Conservation (phyloP, 2,888 invertebrate genomes). For the Heliconius charithonia region DNA sequence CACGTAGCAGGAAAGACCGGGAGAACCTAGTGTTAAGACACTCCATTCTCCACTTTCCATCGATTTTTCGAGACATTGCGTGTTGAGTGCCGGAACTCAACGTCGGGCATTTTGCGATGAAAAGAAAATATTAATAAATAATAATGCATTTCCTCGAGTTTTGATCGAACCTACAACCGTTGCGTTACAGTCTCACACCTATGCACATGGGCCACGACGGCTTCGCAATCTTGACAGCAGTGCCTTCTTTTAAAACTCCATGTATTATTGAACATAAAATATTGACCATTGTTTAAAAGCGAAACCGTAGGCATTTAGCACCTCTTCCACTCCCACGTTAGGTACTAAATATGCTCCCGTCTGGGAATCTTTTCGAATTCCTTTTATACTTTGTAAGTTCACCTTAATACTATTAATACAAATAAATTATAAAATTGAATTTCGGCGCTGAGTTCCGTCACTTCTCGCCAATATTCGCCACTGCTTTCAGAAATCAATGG, state of each 20-base stretch:
- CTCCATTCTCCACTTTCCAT: no score
- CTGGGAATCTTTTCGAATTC: conserved; percentile 65
- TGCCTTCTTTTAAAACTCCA: conserved; percentile 39
- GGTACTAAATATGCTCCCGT: conserved; percentile 61
- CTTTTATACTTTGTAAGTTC: conserved; percentile 32
- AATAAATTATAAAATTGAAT: neutral
- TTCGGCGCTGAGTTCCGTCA: no score
- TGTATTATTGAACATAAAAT: conserved; percentile 43
- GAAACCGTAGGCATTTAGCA: conserved; percentile 75
- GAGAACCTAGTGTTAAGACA: no score
- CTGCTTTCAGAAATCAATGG: no score
- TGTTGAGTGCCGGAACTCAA: no score
- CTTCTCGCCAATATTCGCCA: no score
- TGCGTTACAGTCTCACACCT: neutral
- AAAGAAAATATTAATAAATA: no score
- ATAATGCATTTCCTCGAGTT: neutral
- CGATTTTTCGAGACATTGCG: no score
- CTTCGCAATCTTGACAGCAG: neutral
- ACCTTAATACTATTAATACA: neutral
- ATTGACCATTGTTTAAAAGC: conserved; percentile 47
- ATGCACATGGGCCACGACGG: neutral
- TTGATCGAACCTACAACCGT: neutral
- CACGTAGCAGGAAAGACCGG: no score
- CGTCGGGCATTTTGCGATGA: no score
- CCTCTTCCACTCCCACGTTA: conserved; percentile 74